Evolutionary conservation across 2,113 vertebrate species (phyloP), one percentile per base, ranked within the genome.

Genomic region (Notarius quadriscutis): DNA sequence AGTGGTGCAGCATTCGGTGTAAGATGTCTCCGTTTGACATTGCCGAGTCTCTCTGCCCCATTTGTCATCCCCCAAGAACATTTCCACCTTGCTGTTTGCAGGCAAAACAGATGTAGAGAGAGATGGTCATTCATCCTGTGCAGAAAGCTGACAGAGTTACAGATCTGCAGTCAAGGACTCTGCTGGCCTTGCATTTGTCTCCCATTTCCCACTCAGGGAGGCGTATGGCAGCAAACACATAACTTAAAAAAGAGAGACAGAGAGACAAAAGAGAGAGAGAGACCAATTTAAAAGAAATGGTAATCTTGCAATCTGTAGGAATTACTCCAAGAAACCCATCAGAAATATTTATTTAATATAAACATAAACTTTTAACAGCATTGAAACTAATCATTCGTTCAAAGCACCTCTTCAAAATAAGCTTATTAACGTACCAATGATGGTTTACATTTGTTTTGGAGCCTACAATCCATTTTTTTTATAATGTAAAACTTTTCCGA

Each of bases 141-240:
- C 77, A 91, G 85, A 48, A 25, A 60, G 84, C 88, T 89, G 88
- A 89, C 84, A 87, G 69, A 87, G 84, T 81, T 65, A 83, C 84
- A 84, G 86, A 83, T 60, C 67, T 84, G 80, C 7, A 30, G 65
- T 86, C 84, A 92, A 93, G 93, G 93, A 91, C 93, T 89, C 89
- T 91, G 92, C 92, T 92, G 86, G 74, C 81, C 91, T 91, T 93
- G 92, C 88, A 89, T 58, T 89, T 91, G 81, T 85, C 85, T 79
- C 48, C 72, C 58, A 60, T 80, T 86, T 65, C 69, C 63, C 55
- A 74, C 71, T 85, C 48, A 81, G 84, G 30, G 65, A 89, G 84
- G 57, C 50, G 63, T 63, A 34, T 79, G 60, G 57, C 30, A 84
- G 84, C 60, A 84, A 69, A 84, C 25, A 30, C 22, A 34, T 6